Evolutionary conservation across 2,113 vertebrate genomes (phyloP), one percentile per base, ranked within the genome.

Genomic region (Amazona guildingii): DNA sequence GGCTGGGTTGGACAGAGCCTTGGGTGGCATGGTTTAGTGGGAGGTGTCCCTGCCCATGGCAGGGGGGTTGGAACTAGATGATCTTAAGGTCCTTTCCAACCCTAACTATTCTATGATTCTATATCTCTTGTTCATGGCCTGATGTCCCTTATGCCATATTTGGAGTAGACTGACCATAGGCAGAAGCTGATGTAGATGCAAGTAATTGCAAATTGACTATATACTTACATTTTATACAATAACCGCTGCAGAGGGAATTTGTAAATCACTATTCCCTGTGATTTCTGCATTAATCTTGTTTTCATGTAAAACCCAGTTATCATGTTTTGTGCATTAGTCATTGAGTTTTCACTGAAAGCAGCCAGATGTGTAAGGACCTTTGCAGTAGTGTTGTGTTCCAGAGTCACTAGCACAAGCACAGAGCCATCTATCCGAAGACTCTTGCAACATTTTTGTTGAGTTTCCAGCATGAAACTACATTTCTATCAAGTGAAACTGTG

Each of bases 271-370:
- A 0, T 67, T 83, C 46, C 35, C 35, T 43, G 20, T 90, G 54
- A 59, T 61, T 83, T 77, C 43, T 92, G 55, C 29, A 35, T 83
- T 95, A 78, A 83, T 86, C 79, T 94, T 70, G 28, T 90, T 90
- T 88, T 83, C 31, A 18, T 44, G 33, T 76, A 68, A 90, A 81
- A 61, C 12, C 18, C 29, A 33, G 7, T 52, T 48, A 37, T 86
- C 29, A 14, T 2, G 2, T 88, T 93, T 92, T 81, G 51, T 79
- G 61, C 41, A 43, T 92, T 75, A 64, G 44, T 80, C 70, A 57
- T 67, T 85, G 55, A 78, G 39, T 82, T 86, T 83, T 86, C 64
- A 24, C 48, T 62, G 61, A 19, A 75, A 90, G 39, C 51, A 84
- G 25, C 48, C 87, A 90, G 86, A 37, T 82, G 80, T 5, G 3